phyloP scores from a whole-genome alignment of 2,888 invertebrate species.

The Argynnis bischoffii region DNA sequence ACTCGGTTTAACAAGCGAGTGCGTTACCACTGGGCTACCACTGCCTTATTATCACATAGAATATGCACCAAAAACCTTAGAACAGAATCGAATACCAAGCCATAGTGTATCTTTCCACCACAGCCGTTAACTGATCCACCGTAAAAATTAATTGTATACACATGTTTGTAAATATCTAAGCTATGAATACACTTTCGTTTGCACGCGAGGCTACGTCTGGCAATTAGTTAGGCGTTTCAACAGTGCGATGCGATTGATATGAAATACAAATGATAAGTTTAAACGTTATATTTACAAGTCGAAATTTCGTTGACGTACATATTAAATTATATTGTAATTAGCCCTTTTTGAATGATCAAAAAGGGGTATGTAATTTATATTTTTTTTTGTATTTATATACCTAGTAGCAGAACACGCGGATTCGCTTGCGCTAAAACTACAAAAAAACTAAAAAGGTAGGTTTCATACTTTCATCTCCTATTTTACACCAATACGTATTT shows the following conservation, averaged over 20 bases:
- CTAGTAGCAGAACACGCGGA: no score
- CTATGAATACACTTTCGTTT: conserved; percentile 58
- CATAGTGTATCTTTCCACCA: conserved; percentile 71
- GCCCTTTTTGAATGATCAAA: neutral
- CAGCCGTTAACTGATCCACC: conserved; percentile 76
- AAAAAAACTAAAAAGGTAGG: no score
- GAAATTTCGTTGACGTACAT: neutral
- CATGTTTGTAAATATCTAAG: conserved; percentile 80
- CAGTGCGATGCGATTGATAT: conserved; percentile 22
- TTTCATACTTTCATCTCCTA: no score
- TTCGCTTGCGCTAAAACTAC: no score
- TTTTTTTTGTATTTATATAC: no score
- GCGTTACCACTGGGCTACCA: no score
- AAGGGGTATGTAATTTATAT: no score
- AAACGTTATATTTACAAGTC: neutral
- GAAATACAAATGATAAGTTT: conserved; percentile 1
- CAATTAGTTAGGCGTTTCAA: conserved; percentile 27
- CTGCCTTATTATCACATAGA: no score
- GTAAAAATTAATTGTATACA: conserved; percentile 82
- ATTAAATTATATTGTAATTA: neutral
- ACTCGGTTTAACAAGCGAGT: no score
- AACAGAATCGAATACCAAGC: conserved; percentile 60
- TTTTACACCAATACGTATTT: no score
- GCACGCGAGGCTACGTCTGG: conserved; percentile 49
- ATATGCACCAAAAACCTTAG: conserved; percentile 55